These are phyloP conservation scores for Brachypodius melanocephalos DNA, from an alignment of 2,113 vertebrate genomes.

Conservation along the genomic window DNA sequence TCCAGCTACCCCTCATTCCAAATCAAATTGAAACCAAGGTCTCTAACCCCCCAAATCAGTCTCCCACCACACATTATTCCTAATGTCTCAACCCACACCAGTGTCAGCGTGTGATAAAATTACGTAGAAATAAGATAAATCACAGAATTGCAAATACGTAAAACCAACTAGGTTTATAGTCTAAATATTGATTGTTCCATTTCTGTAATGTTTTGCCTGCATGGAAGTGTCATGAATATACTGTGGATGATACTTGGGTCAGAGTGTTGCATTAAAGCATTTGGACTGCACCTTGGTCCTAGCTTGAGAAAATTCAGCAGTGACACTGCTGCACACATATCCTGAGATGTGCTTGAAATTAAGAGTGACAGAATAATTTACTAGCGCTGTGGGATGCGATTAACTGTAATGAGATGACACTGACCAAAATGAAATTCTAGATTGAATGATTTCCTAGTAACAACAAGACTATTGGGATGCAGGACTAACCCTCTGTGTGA, in stretches of 20 bases:
- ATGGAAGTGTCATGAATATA: background rate
- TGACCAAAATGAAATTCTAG: conserved; percentile 46
- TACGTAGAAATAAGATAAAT: background rate
- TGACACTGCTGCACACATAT: background rate
- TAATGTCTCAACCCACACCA: background rate
- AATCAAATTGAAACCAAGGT: background rate
- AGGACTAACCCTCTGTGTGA: background rate
- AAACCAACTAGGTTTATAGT: background rate
- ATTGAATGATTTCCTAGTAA: conserved; percentile 43
- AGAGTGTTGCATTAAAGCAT: background rate
- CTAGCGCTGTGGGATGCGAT: background rate
- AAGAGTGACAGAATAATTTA: conserved; percentile 55
- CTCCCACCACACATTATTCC: background rate
- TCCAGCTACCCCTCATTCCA: background rate
- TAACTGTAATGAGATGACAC: conserved; percentile 44
- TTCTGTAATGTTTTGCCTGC: background rate
- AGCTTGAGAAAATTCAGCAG: background rate
- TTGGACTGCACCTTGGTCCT: background rate
- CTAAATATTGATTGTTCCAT: background rate
- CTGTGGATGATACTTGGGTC: background rate
- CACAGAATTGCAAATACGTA: background rate
- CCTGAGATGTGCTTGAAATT: conserved; percentile 15
- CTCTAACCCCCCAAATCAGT: background rate
- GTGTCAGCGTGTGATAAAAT: background rate
- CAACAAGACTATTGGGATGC: background rate